These are phyloP conservation scores for Tetanocera ferruginea DNA, from an alignment of 2,888 invertebrate species.

Conservation along the genomic window DNA sequence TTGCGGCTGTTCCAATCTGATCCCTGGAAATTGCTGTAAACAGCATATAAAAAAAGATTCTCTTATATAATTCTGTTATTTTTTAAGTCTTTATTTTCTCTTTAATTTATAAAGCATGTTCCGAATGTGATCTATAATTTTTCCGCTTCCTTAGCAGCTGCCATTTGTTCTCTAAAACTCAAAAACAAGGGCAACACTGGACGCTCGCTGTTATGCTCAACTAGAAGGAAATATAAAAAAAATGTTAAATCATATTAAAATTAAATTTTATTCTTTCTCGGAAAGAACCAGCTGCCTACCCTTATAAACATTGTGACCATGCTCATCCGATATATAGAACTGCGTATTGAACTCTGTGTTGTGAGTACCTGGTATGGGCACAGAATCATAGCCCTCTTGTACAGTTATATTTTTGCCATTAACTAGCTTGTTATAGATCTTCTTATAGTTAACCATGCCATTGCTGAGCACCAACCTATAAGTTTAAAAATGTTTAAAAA, in stretches of 20 bases:
- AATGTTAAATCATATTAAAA: slow-evolving; percentile 25
- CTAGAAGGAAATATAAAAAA: slow-evolving; percentile 45
- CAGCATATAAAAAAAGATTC: too few species aligned
- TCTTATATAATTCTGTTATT: too few species aligned
- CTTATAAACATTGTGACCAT: slow-evolving; percentile 56
- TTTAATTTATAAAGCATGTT: neutral
- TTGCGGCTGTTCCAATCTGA: too few species aligned
- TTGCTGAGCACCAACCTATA: slow-evolving; percentile 61
- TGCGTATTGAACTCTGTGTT: slow-evolving; percentile 53
- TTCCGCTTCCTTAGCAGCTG: neutral
- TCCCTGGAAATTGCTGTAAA: too few species aligned
- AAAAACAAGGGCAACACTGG: slow-evolving; percentile 46
- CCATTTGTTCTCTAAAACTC: slow-evolving; percentile 28
- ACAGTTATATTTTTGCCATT: slow-evolving; percentile 53
- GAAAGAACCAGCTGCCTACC: slow-evolving; percentile 49
- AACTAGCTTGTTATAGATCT: slow-evolving; percentile 55
- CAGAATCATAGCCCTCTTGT: slow-evolving; percentile 60
- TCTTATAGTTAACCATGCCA: slow-evolving; percentile 60
- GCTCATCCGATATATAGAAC: slow-evolving; percentile 60
- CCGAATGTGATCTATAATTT: neutral
- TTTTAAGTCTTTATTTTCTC: neutral
- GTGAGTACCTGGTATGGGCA: slow-evolving; percentile 52
- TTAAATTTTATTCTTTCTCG: slow-evolving; percentile 7
- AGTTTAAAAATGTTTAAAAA: neutral
- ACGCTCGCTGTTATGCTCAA: slow-evolving; percentile 49